Evolutionary conservation across 2,113 vertebrate genomes (phyloP).

Genomic region (Gasterosteus nipponicus): DNA sequence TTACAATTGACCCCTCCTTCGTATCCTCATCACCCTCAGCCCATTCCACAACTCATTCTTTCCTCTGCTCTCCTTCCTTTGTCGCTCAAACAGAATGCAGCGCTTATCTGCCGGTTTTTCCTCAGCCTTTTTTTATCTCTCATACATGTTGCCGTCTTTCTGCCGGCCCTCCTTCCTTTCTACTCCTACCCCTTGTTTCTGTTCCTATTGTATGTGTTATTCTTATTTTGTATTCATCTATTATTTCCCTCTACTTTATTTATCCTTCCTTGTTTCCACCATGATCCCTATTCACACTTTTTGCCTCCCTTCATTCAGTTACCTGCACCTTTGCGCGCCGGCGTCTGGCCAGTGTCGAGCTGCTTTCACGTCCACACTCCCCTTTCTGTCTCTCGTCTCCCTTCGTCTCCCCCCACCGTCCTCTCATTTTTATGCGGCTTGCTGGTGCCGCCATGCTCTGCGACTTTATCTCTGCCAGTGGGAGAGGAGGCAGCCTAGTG

Average conservation of each 20-base stretch:
- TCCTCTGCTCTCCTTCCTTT: slow-evolving; percentile 8
- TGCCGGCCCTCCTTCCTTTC: neutral
- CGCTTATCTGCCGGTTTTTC: neutral
- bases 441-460: slow-evolving; percentile 49
- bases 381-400: slow-evolving; percentile 8
- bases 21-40: slow-evolving; percentile 43
- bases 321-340: neutral
- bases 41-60: slow-evolving; percentile 34
- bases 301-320: slow-evolving; percentile 16
- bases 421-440: slow-evolving; percentile 62
- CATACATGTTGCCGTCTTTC: neutral
- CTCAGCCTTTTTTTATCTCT: neutral
- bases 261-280: slow-evolving; percentile 28
- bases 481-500: slow-evolving; percentile 68
- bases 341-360: slow-evolving; percentile 34
- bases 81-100: slow-evolving; percentile 1
- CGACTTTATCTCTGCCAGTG: slow-evolving; percentile 79
- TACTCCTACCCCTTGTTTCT: neutral
- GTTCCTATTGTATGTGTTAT: slow-evolving; percentile 1
- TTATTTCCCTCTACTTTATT: neutral
- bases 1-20: slow-evolving; percentile 51
- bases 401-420: slow-evolving; percentile 30
- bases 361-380: slow-evolving; percentile 39
- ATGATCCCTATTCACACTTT: neutral
- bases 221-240: neutral